Base-by-base conservation (phyloP, 2,888 invertebrate genomes). In the Mythimna pallens region DNA sequence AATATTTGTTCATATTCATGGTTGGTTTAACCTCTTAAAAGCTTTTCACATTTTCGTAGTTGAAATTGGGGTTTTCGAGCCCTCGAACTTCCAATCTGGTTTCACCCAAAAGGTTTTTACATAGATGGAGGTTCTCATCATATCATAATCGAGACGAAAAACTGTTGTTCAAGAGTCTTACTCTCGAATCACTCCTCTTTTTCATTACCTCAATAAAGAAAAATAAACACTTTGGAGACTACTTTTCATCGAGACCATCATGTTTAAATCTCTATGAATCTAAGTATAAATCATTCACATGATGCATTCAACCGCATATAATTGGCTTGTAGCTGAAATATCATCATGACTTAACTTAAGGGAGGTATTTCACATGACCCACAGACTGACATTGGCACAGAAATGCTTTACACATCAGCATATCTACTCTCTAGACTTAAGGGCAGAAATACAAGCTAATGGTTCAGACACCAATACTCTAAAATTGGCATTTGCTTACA, bases 311-410 rank as follows among this genome's bases (percentile, higher is more conserved):
- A 78, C 40, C 40, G 1, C 25, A 47, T 74, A 36, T 30, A 50
- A 52, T 14, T 30, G 54, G 74, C 68, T 76, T 40, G 20, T 17
- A 55, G 30, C 63, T 71, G 78, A 76, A 64, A 52, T 22, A 78
- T 72, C 59, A 76, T 55, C 65, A 65, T n/a, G 22, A 55, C 77
- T 70, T 76, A 76, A 34, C n/a, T 54, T 72, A 72, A 12, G 30
- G 34, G 50, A 78, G 78, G 72, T 64, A 76, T 25, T 55, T 47
- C 43, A 52, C 14, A 57, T 36, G 1, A 65, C 36, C 50, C 63
- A 63, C n/a, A 40, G 34, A 50, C 59, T 69, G 62, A 70, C 22
- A 78, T 43, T 62, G 50, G 47, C 50, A 71, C 34, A 73, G 30
- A 57, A 55, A 68, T 63, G 57, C 69, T 52, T 47, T 30, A 57